Base-by-base conservation (phyloP, 1,140 invertebrate genomes). In the Caenorhabditis remanei region DNA sequence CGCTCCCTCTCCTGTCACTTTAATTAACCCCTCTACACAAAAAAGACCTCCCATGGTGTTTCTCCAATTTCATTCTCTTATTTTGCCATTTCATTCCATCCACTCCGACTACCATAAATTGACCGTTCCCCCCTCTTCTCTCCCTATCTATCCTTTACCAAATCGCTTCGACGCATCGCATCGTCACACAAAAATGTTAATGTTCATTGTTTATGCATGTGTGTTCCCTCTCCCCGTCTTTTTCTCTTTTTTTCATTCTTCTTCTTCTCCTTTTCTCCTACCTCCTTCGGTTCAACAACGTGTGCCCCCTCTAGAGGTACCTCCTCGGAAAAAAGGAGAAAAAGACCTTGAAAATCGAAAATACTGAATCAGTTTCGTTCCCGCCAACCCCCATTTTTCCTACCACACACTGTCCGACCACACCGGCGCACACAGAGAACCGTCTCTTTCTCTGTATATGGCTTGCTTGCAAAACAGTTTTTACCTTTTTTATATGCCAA, bases 181-280 rank as follows among this genome's bases (percentile, higher is more conserved):
- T 32, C 65, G 41, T 46, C 71, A 19, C 41, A 5, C 43, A 79
- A 79, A 79, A 79, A 79, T 79, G 71, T 79, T 79, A 79, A 79
- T 79, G 71, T 79, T 79, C 71, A 79, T 79, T 79, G 71, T 79
- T 79, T 79, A 79, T 79, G 71, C 21, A 79, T 79, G 46, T 79
- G 67, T 46, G 65, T 71, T 46, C 43, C 41, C 9, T 75, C 41
- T n/a, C 43, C 46, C 24, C 46, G 11, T 19, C n/a, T n/a, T 16
- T 46, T 43, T 32, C 11, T 53, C 4, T 14, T 50, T 21, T 79
- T 79, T 79, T 53, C 8, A 32, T 50, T 79, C 21, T n/a, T 7
- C 6, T 32, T 75, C 24, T 46, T 46, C 67, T 75, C 19, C 19
- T 43, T 48, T 48, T 75, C 43, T 16, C 50, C 50, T 53, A 16